phyloP scores from a whole-genome alignment of 2,797 vertebrate genomes.

The Nannoperca australis region DNA sequence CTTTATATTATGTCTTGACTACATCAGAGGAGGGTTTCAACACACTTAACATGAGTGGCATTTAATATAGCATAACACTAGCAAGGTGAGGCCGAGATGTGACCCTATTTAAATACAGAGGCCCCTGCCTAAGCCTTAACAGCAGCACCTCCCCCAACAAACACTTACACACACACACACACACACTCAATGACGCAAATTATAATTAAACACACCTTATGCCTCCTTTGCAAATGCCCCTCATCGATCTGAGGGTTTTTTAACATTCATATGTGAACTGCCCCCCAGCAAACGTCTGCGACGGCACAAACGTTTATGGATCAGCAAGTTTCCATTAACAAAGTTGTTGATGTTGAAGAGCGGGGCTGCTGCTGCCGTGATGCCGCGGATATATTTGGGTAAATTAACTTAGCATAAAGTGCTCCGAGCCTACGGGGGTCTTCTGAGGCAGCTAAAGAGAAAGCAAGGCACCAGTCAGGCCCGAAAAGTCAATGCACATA shows the following conservation, averaged over 20 bases:
- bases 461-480: slow-evolving; percentile 66
- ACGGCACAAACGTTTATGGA: slow-evolving; percentile 89
- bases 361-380: slow-evolving; percentile 40
- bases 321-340: slow-evolving; percentile 98
- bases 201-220: slow-evolving; percentile 98
- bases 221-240: slow-evolving; percentile 96
- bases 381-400: slow-evolving; percentile 88
- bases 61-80: slow-evolving; percentile 98
- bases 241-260: slow-evolving; percentile 94
- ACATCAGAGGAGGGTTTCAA: slow-evolving; percentile 88
- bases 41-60: slow-evolving; percentile 97
- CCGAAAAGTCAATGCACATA: slow-evolving; percentile 80
- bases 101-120: slow-evolving; percentile 98
- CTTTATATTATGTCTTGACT: slow-evolving; percentile 89
- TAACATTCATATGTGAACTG: slow-evolving; percentile 91
- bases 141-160: slow-evolving; percentile 71
- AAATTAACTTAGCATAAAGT: slow-evolving; percentile 91
- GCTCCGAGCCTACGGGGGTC: slow-evolving; percentile 81
- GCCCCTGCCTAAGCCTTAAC: slow-evolving; percentile 80
- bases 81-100: slow-evolving; percentile 92
- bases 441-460: slow-evolving; percentile 69
- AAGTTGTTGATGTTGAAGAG: slow-evolving; percentile 89
- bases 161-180: slow-evolving; percentile 26
- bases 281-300: slow-evolving; percentile 92
- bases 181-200: slow-evolving; percentile 82